Conservation (phyloP, 2,888 invertebrate species). For the Halictus quadricinctus region DNA sequence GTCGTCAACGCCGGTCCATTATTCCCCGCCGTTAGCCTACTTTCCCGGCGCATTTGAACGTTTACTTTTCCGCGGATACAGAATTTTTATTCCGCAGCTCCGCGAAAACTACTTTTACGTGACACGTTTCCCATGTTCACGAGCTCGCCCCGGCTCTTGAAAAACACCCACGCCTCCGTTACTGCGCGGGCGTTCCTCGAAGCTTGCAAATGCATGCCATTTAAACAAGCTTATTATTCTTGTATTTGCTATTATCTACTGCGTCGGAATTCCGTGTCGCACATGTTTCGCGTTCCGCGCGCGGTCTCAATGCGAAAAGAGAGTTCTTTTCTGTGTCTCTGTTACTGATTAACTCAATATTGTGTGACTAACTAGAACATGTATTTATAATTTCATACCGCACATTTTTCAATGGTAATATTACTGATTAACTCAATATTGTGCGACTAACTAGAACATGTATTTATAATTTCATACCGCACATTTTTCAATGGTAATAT, state of each 20-base stretch:
- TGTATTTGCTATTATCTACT: background rate
- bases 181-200: slow-evolving; percentile 28
- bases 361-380: background rate
- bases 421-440: too few species aligned
- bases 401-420: background rate
- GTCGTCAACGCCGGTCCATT: slow-evolving; percentile 47
- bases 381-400: background rate
- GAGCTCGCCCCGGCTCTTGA: background rate
- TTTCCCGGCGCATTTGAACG: slow-evolving; percentile 8
- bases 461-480: background rate
- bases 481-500: background rate
- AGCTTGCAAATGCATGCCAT: background rate
- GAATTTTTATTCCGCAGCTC: slow-evolving; percentile 33
- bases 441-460: background rate
- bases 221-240: slow-evolving; percentile 35
- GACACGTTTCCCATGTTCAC: background rate
- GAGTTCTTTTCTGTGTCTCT: background rate
- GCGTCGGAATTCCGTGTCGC: slow-evolving; percentile 6
- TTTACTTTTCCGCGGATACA: slow-evolving; percentile 23
- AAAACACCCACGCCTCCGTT: background rate
- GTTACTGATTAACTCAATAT: background rate
- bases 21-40: slow-evolving; percentile 40
- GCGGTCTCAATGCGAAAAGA: background rate
- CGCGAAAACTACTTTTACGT: slow-evolving; percentile 17
- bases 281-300: background rate